Base-by-base conservation (phyloP, 1,140 invertebrate genomes). In the Diabrotica undecimpunctata region DNA sequence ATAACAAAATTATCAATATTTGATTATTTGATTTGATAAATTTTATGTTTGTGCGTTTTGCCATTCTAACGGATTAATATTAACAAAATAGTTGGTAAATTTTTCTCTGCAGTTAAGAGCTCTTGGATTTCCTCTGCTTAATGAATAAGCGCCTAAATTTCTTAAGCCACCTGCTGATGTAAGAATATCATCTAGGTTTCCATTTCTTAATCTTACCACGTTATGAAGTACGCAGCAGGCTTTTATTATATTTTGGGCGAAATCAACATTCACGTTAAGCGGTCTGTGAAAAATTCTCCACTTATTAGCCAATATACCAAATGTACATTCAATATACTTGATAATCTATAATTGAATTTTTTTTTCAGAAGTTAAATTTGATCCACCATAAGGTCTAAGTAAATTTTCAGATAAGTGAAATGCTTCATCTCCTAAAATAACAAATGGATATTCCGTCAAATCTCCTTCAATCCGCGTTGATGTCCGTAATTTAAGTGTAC, bases 191-290 rank as follows among this genome's bases (percentile, higher is more conserved):
- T 37, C 39, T 2, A 3, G 39, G 39, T 11, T 12, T 51, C 58
- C 58, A 61, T 61, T 5, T 61, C 58, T 51, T 13, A 25, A 12
- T 50, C 58, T 46, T 3, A 61, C 58, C 13, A 61, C 39, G 10
- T 61, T 61, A 51, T 61, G 58, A 39, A 61, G 58, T 14, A 61
- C 58, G 10, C 39, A 61, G 58, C 38, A 46, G 38, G 56, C 56
- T 58, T 58, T 58, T 7, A 58, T 58, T 58, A 58, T 58, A 58
- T 55, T 14, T 58, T 58, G 25, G 35, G 56, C 56, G 13, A 58
- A 58, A 37, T 36, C 38, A 37, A 37, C 38, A 58, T 7, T 11
- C 11, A 58, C n/a, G n/a, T n/a, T n/a, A n/a, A n/a, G n/a, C n/a
- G n/a, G n/a, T n/a, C n/a, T n/a, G n/a, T n/a, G 6, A 9, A 14